Conservation (phyloP, 2,888 invertebrate genomes). For the Pherbina coryleti region DNA sequence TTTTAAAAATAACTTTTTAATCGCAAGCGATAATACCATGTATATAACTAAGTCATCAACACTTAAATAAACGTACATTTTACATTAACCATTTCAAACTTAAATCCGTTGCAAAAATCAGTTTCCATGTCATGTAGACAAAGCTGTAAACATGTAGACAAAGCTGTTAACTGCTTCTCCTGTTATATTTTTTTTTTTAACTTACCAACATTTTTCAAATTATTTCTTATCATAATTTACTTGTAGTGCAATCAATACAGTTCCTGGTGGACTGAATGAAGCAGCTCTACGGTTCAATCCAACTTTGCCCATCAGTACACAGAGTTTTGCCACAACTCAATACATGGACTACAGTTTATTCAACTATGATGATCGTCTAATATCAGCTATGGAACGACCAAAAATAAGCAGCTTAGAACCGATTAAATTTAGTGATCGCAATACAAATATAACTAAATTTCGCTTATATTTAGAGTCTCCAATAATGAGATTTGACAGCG, state of each 20-base stretch:
- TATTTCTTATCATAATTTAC: neutral
- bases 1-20: too few species aligned
- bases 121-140: too few species aligned
- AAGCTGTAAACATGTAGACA: too few species aligned
- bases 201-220: neutral
- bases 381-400: slow-evolving; percentile 94
- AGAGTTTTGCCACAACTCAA: slow-evolving; percentile 93
- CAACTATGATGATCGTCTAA: slow-evolving; percentile 96
- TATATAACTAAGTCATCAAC: too few species aligned
- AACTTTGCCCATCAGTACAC: slow-evolving; percentile 93
- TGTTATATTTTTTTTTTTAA: neutral
- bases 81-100: too few species aligned
- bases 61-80: too few species aligned
- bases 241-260: slow-evolving; percentile 40
- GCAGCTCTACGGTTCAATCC: slow-evolving; percentile 90
- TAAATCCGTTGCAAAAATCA: too few species aligned
- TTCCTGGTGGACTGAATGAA: slow-evolving; percentile 85
- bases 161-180: neutral
- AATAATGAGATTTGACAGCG: slow-evolving; percentile 54
- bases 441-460: slow-evolving; percentile 85
- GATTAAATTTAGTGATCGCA: slow-evolving; percentile 87
- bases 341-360: slow-evolving; percentile 93
- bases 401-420: slow-evolving; percentile 86
- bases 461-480: slow-evolving; percentile 74
- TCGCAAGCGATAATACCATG: too few species aligned